Base-by-base conservation (phyloP, 2,888 invertebrate species). In the Eurytoma adleriae region DNA sequence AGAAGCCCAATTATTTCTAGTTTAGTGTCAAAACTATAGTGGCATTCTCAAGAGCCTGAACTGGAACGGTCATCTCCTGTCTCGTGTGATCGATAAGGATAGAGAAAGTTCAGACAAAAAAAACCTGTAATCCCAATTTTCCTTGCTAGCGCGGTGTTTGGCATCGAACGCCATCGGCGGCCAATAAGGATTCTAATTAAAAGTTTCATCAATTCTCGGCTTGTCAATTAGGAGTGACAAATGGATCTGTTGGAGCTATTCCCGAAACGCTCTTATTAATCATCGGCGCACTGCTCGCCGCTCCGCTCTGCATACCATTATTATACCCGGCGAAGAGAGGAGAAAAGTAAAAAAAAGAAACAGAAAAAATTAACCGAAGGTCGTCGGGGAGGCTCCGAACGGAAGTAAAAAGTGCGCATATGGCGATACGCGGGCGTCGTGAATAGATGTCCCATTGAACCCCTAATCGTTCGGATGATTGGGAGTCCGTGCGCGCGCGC, bases 151-250 rank as follows among this genome's bases (percentile, higher is more conserved):
- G 40, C 40, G 40, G 10, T 40, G 40, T 40, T 40, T 40, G 40
- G 40, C 40, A 40, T 40, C 10, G 40, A 40, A 40, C 40, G 40
- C 40, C 40, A 40, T 40, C 10, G 40, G 40, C 40, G 40, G 40
- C 40, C 40, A 40, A 40, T 40, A 30, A 30, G 56, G 57, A 80
- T 57, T 48, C 79, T 69, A 77, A 80, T 80, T 80, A 73, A 77
- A 73, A 69, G 69, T 74, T 69, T 64, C 66, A 74, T 74, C 56
- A 70, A 81, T 74, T 81, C 48, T 40, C 18, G 54, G 27, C 54
- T 76, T 76, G 72, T 81, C 78, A 72, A 81, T 81, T 76, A 79
- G 30, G 18, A 54, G 16, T 78, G 81, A 73, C 71, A 75, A 75
- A 79, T 79, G 70, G 66, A 75, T 75, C 59, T 3, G 59, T 66